These are phyloP conservation scores for Zaprionus vittiger DNA, from an alignment of 1,140 invertebrate genomes.

Conservation along the genomic window DNA sequence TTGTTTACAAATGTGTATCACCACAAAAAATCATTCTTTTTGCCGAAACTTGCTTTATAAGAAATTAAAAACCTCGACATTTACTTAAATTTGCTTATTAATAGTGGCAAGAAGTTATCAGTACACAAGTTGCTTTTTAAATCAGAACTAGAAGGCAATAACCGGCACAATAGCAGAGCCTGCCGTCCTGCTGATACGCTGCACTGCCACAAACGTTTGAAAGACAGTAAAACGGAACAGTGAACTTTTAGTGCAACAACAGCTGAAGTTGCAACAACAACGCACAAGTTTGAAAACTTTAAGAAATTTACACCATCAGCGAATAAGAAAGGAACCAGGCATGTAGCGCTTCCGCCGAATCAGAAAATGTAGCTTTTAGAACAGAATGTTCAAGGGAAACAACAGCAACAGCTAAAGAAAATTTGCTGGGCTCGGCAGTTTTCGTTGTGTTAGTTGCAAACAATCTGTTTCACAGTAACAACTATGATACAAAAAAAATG, in stretches of 20 bases:
- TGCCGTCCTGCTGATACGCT: conserved; percentile 2
- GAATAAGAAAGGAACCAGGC: conserved; percentile 64
- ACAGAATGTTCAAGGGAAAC: conserved; percentile 55
- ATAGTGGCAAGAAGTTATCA: neutral
- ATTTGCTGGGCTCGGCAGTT: conserved; percentile 70
- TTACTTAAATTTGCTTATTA: neutral
- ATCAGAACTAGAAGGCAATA: conserved; percentile 17
- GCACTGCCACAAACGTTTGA: conserved; percentile 8
- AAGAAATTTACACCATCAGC: conserved; percentile 83
- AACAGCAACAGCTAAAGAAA: conserved; percentile 62
- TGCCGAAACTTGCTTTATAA: too few relatives aligned
- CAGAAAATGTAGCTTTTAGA: conserved; percentile 37
- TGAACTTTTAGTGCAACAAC: conserved; percentile 55
- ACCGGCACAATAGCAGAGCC: neutral
- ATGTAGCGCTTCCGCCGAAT: conserved; percentile 51
- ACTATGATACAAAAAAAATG: conserved; percentile 68
- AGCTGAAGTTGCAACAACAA: conserved; percentile 54
- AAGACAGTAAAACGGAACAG: conserved; percentile 48
- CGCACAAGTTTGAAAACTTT: conserved; percentile 72
- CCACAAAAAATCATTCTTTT: too few relatives aligned
- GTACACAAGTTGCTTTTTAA: conserved; percentile 12
- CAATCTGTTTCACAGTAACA: conserved; percentile 75
- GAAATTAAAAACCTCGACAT: too few relatives aligned
- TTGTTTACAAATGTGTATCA: too few relatives aligned
- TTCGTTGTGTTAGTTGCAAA: conserved; percentile 68